phyloP scores from a whole-genome alignment of 1,140 invertebrate species.

The Apocrypta bakeri region DNA sequence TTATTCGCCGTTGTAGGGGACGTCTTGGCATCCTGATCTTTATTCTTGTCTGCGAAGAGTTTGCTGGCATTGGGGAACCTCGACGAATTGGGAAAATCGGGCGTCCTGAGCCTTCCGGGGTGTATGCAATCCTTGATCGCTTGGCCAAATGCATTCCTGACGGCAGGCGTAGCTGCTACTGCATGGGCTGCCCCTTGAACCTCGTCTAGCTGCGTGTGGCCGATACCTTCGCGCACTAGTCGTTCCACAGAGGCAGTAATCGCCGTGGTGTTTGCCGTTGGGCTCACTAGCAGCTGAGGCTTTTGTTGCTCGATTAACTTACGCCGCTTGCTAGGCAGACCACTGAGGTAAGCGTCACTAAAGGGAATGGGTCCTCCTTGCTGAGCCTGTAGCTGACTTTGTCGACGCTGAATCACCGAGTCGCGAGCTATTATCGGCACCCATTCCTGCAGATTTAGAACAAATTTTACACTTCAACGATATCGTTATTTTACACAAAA shows the following conservation, averaged over 20 bases:
- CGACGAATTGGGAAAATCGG: slow-evolving; percentile 68
- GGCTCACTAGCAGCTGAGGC: slow-evolving; percentile 65
- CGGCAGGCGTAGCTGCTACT: slow-evolving; percentile 66
- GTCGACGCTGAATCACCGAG: slow-evolving; percentile 79
- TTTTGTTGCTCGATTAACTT: slow-evolving; percentile 79
- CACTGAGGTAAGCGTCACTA: slow-evolving; percentile 88
- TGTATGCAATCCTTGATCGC: slow-evolving; percentile 70
- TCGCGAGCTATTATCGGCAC: slow-evolving; percentile 87
- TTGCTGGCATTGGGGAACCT: slow-evolving; percentile 72
- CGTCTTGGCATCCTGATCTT: slow-evolving; percentile 36
- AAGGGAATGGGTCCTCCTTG: slow-evolving; percentile 75
- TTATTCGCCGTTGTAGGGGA: slow-evolving; percentile 5
- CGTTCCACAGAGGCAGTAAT: slow-evolving; percentile 69
- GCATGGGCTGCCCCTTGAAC: slow-evolving; percentile 68
- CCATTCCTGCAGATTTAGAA: slow-evolving; percentile 79
- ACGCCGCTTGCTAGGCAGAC: slow-evolving; percentile 86
- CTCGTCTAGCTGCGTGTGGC: slow-evolving; percentile 66
- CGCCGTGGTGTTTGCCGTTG: slow-evolving; percentile 63
- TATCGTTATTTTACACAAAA: background rate
- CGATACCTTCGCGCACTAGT: slow-evolving; percentile 67
- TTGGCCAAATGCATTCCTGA: slow-evolving; percentile 70
- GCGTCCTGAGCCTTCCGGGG: slow-evolving; percentile 60
- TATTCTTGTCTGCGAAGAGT: slow-evolving; percentile 63
- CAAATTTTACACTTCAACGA: background rate
- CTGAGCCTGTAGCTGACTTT: slow-evolving; percentile 62